Evolutionary conservation across 2,113 vertebrate species (phyloP).

Genomic region (Dromas ardeola): DNA sequence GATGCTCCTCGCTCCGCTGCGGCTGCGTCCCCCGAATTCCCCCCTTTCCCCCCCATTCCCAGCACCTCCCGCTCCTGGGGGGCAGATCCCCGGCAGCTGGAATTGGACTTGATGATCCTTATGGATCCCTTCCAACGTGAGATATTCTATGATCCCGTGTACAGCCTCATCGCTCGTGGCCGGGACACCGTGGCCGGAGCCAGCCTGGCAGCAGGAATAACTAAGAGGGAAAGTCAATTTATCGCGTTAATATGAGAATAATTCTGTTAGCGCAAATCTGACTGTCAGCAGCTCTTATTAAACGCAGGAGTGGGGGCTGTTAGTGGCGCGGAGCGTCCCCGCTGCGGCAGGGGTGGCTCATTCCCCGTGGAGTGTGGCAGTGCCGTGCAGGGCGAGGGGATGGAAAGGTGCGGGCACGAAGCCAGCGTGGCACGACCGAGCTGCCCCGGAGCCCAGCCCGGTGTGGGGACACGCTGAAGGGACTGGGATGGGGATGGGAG

Average conservation of each 20-base stretch:
- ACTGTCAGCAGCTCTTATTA: constrained; percentile 5
- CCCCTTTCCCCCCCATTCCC: background rate
- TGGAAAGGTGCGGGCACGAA: accelerated
- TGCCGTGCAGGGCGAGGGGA: accelerated
- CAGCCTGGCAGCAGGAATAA: background rate
- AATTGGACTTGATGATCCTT: background rate
- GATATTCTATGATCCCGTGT: accelerated
- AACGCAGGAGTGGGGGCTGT: background rate
- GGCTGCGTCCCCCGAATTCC: accelerated
- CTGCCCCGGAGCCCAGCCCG: background rate
- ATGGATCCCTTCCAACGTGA: accelerated
- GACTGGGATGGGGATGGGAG: background rate
- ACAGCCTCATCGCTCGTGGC: background rate
- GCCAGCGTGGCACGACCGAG: background rate
- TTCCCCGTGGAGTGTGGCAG: accelerated
- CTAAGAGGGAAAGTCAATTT: background rate
- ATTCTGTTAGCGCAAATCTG: background rate
- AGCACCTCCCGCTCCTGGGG: background rate
- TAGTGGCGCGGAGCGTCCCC: accelerated
- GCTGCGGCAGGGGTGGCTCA: background rate
- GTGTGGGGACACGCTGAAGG: background rate
- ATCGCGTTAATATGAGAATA: background rate
- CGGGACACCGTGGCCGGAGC: background rate
- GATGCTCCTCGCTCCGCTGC: accelerated
- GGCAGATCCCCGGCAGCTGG: accelerated